phyloP scores from a whole-genome alignment of 2,888 invertebrate genomes.

The Atethmia centrago region DNA sequence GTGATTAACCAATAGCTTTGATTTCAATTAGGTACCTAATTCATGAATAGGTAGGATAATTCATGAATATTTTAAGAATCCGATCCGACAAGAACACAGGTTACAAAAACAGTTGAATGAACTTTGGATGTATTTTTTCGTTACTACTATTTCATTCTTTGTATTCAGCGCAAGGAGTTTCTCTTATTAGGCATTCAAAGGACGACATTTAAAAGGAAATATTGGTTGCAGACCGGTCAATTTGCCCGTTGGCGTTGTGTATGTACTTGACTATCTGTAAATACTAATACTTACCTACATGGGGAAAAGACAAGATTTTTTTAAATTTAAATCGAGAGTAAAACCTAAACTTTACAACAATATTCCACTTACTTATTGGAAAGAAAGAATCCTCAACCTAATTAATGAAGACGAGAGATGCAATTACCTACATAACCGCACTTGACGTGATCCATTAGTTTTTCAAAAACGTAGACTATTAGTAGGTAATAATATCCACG shows the following conservation, averaged over 20 bases:
- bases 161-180: constrained; percentile 86
- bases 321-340: not conserved
- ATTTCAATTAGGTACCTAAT: constrained; percentile 23
- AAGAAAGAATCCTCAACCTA: not conserved
- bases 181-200: constrained; percentile 88
- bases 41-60: constrained; percentile 11
- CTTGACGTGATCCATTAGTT: not conserved
- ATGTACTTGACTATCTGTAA: constrained; percentile 6
- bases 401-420: not conserved
- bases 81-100: constrained; percentile 24
- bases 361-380: not conserved
- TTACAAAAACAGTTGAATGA: constrained; percentile 83
- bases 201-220: constrained; percentile 88
- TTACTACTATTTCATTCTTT: constrained; percentile 78
- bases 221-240: constrained; percentile 75
- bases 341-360: not conserved
- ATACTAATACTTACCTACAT: constrained; percentile 1
- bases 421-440: not conserved
- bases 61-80: constrained; percentile 34
- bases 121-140: constrained; percentile 80
- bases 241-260: constrained; percentile 50
- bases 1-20: not conserved
- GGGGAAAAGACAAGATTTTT: constrained; percentile 11
- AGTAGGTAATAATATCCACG: no score
- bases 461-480: not conserved